Evolutionary conservation across 2,888 invertebrate species (phyloP).

Genomic region (Endotricha flammealis): DNA sequence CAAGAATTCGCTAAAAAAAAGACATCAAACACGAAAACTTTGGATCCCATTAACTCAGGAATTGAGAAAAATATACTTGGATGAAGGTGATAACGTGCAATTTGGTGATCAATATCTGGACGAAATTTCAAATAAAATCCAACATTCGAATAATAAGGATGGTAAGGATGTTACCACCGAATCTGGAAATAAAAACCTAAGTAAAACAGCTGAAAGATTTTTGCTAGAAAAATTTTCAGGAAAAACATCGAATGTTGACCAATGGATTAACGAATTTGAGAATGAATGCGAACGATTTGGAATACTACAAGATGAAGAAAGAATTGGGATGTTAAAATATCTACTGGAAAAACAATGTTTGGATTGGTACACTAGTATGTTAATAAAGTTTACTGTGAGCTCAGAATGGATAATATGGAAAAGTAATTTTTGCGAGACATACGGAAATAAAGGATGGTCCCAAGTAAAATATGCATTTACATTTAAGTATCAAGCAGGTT

Average conservation of each 20-base stretch:
- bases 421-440: no score
- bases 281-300: constrained; percentile 25
- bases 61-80: constrained; percentile 11
- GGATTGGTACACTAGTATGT: constrained; percentile 24
- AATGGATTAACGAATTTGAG: constrained; percentile 31
- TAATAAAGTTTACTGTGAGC: constrained; percentile 19
- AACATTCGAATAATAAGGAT: constrained; percentile 18
- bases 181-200: constrained; percentile 19
- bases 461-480: constrained; percentile 16
- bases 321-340: constrained; percentile 26
- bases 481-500: constrained; percentile 13
- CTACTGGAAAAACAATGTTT: constrained; percentile 24
- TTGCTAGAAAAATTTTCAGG: constrained; percentile 28
- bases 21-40: constrained; percentile 12
- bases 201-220: constrained; percentile 26
- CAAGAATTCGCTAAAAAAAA: constrained; percentile 1
- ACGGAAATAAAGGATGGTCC: no score
- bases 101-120: constrained; percentile 17
- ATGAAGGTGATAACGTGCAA: no score
- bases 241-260: constrained; percentile 20
- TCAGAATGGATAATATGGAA: constrained; percentile 18
- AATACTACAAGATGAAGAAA: constrained; percentile 21
- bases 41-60: neutral
- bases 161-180: constrained; percentile 16
- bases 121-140: constrained; percentile 14